Evolutionary conservation across 2,888 invertebrate genomes (phyloP).

Genomic region (Agriopis aurantiaria): DNA sequence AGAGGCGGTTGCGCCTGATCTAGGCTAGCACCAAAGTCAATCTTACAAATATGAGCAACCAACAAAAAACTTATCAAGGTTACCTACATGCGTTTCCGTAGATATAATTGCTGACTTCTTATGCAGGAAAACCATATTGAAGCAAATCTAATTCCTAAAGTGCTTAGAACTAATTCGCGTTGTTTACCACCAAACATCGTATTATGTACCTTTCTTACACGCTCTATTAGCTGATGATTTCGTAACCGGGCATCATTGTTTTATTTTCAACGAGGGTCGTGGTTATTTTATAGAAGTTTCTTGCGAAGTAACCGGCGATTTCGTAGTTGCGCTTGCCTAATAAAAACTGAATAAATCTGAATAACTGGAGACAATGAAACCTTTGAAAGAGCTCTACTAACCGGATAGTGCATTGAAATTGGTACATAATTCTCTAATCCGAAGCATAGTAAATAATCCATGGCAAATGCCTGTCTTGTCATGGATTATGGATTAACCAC

Average conservation of each 20-base stretch:
- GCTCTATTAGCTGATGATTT: conserved; percentile 70
- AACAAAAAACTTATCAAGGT: conserved; percentile 53
- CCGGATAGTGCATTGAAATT: background rate
- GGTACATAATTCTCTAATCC: background rate
- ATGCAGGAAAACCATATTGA: conserved; percentile 43
- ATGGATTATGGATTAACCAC: too few species aligned
- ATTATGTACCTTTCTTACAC: conserved; percentile 62
- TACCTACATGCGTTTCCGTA: conserved; percentile 52
- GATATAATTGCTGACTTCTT: conserved; percentile 40
- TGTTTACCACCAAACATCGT: conserved; percentile 29
- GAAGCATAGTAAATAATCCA: background rate
- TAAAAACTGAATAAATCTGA: background rate
- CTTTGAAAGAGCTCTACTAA: background rate
- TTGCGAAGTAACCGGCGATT: conserved; percentile 32
- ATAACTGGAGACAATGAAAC: background rate
- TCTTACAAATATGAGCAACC: conserved; percentile 51
- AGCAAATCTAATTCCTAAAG: conserved; percentile 39
- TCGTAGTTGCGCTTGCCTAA: conserved; percentile 10
- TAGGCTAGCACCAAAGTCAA: conserved; percentile 50
- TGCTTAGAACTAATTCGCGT: conserved; percentile 32
- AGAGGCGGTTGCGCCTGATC: conserved; percentile 56
- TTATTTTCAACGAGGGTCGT: conserved; percentile 58
- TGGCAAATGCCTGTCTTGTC: too few species aligned
- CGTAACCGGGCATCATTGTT: conserved; percentile 71
- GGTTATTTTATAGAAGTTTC: conserved; percentile 36